A percentile compares a stretch with the other conserved stretches of the same genome.
phyloP scores from a whole-genome alignment of 2,888 invertebrate genomes.

The Gandaritis pyraliata region DNA sequence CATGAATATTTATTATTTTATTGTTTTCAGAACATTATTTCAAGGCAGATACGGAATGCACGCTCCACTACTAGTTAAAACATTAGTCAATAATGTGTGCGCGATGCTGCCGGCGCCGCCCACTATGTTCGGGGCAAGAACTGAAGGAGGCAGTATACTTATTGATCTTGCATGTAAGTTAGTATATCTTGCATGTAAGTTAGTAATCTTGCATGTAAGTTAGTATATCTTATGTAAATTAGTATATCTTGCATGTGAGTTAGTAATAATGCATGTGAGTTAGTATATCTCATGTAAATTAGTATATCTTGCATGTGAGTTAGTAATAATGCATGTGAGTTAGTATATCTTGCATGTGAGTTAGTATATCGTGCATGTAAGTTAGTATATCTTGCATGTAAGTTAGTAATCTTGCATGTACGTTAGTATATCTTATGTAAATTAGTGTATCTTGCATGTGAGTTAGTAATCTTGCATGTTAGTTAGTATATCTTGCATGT shows the following conservation, averaged over 20 bases:
- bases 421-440: slow-evolving; percentile 48
- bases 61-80: slow-evolving; percentile 91
- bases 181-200: not conserved
- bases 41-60: slow-evolving; percentile 89
- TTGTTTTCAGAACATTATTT: slow-evolving; percentile 84
- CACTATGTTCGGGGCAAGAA: slow-evolving; percentile 85
- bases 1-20: too few species aligned
- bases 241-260: not conserved
- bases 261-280: not conserved
- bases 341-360: too few species aligned
- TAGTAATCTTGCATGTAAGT: too few species aligned
- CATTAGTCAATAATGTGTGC: slow-evolving; percentile 90
- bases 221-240: not conserved
- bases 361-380: too few species aligned
- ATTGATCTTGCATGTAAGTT: slow-evolving; percentile 87
- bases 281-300: not conserved
- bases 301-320: not conserved
- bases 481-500: not conserved
- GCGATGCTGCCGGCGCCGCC: slow-evolving; percentile 87
- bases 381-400: too few species aligned
- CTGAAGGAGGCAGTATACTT: slow-evolving; percentile 91
- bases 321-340: not conserved
- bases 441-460: not conserved
- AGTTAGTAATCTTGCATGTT: not conserved
- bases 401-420: slow-evolving; percentile 78